Conservation (phyloP, 2,797 vertebrate species). For the Chelon auratus region DNA sequence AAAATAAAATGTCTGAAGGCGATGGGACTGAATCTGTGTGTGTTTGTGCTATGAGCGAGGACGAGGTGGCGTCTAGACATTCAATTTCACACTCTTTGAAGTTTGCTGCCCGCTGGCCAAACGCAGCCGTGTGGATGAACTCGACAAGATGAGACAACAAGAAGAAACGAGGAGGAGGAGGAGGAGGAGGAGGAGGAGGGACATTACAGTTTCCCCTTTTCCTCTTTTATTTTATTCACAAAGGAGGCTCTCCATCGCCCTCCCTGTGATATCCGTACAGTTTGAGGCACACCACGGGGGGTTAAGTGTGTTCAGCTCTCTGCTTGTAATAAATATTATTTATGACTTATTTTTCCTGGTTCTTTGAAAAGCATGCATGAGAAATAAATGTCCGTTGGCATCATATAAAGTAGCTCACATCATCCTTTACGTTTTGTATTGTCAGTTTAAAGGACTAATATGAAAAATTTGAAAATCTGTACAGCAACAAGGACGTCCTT, state of each 20-base stretch:
- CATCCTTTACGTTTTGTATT: too few species aligned
- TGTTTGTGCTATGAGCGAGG: constrained; percentile 1
- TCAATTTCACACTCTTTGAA: constrained; percentile 73
- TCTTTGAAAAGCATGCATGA: too few species aligned
- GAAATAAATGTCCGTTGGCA: too few species aligned
- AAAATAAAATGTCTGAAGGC: constrained; percentile 21
- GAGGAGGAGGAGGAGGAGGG: neutral
- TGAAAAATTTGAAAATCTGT: too few species aligned
- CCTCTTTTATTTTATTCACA: neutral
- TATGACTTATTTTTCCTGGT: too few species aligned
- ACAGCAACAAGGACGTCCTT: too few species aligned
- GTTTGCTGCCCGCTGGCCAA: constrained; percentile 63
- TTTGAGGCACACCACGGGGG: neutral
- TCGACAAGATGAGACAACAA: constrained; percentile 40
- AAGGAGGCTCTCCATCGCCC: neutral
- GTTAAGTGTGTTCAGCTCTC: neutral
- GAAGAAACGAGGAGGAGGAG: neutral
- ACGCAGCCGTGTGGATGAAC: constrained; percentile 48
- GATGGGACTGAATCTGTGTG: constrained; percentile 4
- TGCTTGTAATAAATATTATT: too few species aligned
- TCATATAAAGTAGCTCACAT: too few species aligned
- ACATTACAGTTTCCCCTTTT: neutral
- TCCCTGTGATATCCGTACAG: neutral
- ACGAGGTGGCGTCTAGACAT: constrained; percentile 66
- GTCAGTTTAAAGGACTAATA: too few species aligned